Base-by-base conservation (phyloP, 2,113 vertebrate species). In the Upupa epops region DNA sequence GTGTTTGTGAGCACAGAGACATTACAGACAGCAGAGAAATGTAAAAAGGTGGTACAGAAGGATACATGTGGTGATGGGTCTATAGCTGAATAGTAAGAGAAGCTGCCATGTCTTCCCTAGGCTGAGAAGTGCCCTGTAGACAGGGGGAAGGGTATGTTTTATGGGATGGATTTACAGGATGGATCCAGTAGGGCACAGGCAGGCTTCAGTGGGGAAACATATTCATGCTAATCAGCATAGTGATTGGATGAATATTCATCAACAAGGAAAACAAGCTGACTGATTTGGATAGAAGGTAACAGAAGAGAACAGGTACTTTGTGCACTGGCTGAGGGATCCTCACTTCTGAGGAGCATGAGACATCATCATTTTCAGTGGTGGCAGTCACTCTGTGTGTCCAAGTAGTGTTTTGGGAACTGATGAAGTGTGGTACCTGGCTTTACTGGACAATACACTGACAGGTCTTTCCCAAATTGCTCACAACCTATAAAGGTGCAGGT, bases 361-460 rank as follows among this genome's bases (percentile, higher is more conserved):
- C 17, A 32, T 65, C 17, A 9, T 58, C n/a, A 28, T 25, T 55
- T 61, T 73, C 46, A 36, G 37, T 15, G 2, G 0, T 16, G 51
- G 28, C 45, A 84, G 45, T 28, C 4, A 3, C 4, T 68, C 58
- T 13, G 2, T 1, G 2, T 72, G 17, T 24, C 1, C 0, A 26
- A 17, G 68, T 18, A 75, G 18, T 20, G 26, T 61, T 81, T 58
- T 59, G 61, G 54, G 34, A 78, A 75, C 61, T 40, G 45, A 22
- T 32, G 48, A 54, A 49, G 37, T 0, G 0, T 11, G 45, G 54
- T 29, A 31, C 46, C 21, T 52, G 34, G 7, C 28, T 86, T 85
- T 70, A 29, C 59, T 59, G 72, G 20, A 29, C 26, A 52, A 0
- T 59, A 31, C n/a, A 24, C 42, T 51, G 13, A 22, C 3, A 36